A percentile compares a stretch with the other conserved stretches of the same genome.
Evolutionary conservation across 2,113 vertebrate species (phyloP).

Genomic region (Panurus biarmicus): DNA sequence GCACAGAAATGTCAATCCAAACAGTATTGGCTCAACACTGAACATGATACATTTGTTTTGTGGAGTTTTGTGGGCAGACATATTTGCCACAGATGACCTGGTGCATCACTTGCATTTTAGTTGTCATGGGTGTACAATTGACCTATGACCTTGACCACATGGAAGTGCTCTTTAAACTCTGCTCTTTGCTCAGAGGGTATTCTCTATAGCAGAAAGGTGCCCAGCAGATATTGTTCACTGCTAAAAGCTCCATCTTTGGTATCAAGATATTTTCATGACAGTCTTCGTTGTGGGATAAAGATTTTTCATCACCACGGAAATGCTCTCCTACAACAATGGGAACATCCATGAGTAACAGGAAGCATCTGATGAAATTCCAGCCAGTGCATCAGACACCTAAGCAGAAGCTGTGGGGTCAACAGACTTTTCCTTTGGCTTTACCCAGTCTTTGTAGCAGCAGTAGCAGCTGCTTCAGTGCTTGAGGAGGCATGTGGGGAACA

Average conservation of each 20-base stretch:
- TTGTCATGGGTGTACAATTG: background rate
- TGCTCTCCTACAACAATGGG: background rate
- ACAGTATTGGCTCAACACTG: background rate
- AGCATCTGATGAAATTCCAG: background rate
- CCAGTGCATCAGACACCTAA: background rate
- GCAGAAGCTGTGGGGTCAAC: background rate
- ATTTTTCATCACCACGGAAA: background rate
- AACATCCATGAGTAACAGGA: background rate
- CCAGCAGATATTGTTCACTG: background rate
- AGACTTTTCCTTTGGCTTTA: background rate
- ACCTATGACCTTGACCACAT: background rate
- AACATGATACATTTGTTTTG: background rate
- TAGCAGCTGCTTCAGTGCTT: background rate
- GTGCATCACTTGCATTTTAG: background rate
- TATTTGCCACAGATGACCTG: background rate
- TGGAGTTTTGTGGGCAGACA: background rate
- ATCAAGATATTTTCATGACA: background rate
- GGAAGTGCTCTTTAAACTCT: background rate
- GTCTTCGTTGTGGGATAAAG: background rate
- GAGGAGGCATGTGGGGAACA: background rate
- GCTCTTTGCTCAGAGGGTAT: background rate
- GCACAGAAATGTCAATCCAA: too few species aligned
- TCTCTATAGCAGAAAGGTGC: background rate
- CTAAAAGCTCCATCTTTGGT: background rate
- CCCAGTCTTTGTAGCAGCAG: rapidly evolving